These are phyloP conservation scores for Isaurus tuberculatus DNA, from an alignment of 92 coral and sea anemone genomes.

Conservation along the genomic window DNA sequence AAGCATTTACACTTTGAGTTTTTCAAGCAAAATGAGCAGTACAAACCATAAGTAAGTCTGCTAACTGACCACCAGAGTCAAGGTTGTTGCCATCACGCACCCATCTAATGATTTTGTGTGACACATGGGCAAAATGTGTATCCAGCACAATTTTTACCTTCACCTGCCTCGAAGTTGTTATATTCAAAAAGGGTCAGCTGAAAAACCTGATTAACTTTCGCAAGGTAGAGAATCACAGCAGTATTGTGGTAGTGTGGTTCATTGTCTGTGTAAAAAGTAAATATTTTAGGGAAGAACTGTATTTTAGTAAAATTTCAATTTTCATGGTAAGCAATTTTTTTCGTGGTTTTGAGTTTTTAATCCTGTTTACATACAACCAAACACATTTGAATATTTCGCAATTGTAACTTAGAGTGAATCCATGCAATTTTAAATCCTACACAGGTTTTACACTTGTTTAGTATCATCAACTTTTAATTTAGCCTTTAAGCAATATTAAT, in stretches of 20 bases:
- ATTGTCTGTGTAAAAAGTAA: slow-evolving; percentile 38
- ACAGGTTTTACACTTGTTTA: not conserved
- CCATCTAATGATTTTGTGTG: slow-evolving; percentile 35
- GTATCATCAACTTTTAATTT: not conserved
- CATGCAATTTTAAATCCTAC: not conserved
- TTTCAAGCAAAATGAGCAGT: too few species aligned
- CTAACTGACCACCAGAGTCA: slow-evolving; percentile 38
- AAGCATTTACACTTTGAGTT: not conserved
- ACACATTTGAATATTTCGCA: slow-evolving; percentile 1
- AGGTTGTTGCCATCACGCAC: slow-evolving; percentile 49
- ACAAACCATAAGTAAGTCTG: slow-evolving; percentile 41
- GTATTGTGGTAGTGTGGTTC: slow-evolving; percentile 44
- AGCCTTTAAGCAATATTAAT: not conserved
- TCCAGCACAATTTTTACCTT: slow-evolving; percentile 49
- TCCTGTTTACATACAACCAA: not conserved
- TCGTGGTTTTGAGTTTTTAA: not conserved
- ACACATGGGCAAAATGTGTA: slow-evolving; percentile 55
- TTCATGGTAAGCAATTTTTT: not conserved
- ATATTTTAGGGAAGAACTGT: not conserved
- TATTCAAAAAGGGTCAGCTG: slow-evolving; percentile 14
- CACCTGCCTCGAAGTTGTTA: slow-evolving; percentile 52
- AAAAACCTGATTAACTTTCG: slow-evolving; percentile 8
- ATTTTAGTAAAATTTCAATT: not conserved
- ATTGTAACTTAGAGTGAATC: not conserved
- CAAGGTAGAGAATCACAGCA: slow-evolving; percentile 41